Evolutionary conservation across 2,888 invertebrate genomes (phyloP).

Genomic region (Xanthostigma xanthostigma): DNA sequence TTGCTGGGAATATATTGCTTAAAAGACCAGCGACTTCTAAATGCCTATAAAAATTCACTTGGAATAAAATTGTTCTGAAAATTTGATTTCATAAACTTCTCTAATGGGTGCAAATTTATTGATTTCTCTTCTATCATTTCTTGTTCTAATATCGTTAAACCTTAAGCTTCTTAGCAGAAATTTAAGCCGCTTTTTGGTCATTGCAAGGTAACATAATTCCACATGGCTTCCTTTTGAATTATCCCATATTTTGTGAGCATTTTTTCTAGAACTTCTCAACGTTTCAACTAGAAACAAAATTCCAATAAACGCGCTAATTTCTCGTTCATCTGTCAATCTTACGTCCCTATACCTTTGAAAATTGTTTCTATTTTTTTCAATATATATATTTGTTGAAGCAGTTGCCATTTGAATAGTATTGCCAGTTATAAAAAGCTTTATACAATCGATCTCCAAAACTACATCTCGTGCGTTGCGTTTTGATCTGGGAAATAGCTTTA

Average conservation of each 20-base stretch:
- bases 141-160: conserved; percentile 10
- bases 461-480: neutral
- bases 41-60: conserved; percentile 13
- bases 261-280: conserved; percentile 1
- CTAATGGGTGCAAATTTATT: conserved; percentile 12
- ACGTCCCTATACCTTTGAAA: neutral
- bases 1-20: conserved; percentile 18
- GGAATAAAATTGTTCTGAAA: conserved; percentile 12
- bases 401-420: neutral
- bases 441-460: neutral
- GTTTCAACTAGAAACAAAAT: conserved; percentile 1
- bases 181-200: conserved; percentile 12
- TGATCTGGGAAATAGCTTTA: too few species aligned
- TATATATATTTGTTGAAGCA: neutral
- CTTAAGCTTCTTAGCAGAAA: conserved; percentile 10
- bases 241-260: conserved; percentile 2
- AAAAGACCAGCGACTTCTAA: conserved; percentile 16
- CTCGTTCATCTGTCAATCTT: conserved; percentile 3
- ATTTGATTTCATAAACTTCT: conserved; percentile 14
- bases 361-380: neutral
- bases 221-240: conserved; percentile 6
- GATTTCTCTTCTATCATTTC: conserved; percentile 4
- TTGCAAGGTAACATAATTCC: conserved; percentile 13
- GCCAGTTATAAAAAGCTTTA: neutral
- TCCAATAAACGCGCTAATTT: conserved; percentile 5